Evolutionary conservation across 2,113 vertebrate genomes (phyloP).

Genomic region (Jaculus jaculus): DNA sequence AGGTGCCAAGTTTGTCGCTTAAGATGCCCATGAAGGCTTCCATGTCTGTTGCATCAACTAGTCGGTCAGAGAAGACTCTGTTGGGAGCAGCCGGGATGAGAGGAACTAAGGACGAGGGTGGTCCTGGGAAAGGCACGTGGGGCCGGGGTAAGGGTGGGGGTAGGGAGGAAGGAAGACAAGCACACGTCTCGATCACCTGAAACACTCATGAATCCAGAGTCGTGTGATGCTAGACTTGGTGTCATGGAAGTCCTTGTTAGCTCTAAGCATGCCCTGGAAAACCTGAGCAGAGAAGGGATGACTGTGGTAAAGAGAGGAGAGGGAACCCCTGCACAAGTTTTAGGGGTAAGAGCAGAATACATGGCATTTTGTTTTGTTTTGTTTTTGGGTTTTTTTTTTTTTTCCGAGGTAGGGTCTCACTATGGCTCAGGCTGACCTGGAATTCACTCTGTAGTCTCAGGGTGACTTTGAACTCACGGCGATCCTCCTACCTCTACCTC

Average conservation of each 20-base stretch:
- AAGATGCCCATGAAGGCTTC: slow-evolving; percentile 88
- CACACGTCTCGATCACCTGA: slow-evolving; percentile 84
- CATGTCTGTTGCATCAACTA: slow-evolving; percentile 87
- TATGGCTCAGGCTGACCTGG: too few relatives aligned
- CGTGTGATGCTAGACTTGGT: slow-evolving; percentile 88
- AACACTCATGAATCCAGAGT: slow-evolving; percentile 94
- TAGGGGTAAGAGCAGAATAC: background rate
- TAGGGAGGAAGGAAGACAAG: background rate
- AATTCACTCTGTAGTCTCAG: too few relatives aligned
- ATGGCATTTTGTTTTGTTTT: too few relatives aligned
- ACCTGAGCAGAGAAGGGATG: slow-evolving; percentile 82
- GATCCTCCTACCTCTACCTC: too few relatives aligned
- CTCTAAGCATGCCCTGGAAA: slow-evolving; percentile 92
- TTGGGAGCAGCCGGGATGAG: background rate
- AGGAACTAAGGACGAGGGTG: background rate
- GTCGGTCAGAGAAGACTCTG: slow-evolving; percentile 94
- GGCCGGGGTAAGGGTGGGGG: fast-evolving
- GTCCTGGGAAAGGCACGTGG: background rate
- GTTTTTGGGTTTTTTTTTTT: too few relatives aligned
- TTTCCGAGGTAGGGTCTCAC: too few relatives aligned
- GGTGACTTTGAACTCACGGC: too few relatives aligned
- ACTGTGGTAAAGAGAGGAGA: background rate
- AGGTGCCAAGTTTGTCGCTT: slow-evolving; percentile 87
- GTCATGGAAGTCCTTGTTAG: slow-evolving; percentile 90
- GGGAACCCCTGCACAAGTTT: background rate